Evolutionary conservation across 2,797 vertebrate species (phyloP).

Genomic region (Ctenopoma multispine): DNA sequence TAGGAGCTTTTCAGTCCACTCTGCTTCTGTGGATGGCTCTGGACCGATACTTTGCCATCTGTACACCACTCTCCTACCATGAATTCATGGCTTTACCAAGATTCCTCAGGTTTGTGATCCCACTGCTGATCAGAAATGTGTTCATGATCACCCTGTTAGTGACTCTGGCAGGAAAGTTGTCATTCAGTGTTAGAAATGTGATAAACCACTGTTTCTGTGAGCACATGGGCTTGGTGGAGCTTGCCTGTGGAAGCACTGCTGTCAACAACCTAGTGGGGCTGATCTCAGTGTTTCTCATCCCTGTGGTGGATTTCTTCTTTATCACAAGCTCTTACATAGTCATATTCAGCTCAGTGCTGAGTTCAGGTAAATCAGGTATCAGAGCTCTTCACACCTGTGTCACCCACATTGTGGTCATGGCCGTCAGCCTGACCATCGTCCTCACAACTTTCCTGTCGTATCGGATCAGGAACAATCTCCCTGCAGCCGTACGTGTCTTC

Average conservation of each 20-base stretch:
- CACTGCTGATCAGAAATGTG: constrained; percentile 54
- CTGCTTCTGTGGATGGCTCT: constrained; percentile 81
- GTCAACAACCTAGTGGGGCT: constrained; percentile 74
- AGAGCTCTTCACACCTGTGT: constrained; percentile 77
- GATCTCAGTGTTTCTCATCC: constrained; percentile 55
- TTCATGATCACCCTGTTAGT: constrained; percentile 34
- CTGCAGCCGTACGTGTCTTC: no score
- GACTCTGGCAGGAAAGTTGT: constrained; percentile 46
- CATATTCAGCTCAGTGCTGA: constrained; percentile 73
- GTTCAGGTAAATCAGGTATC: constrained; percentile 43
- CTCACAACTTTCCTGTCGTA: constrained; percentile 69
- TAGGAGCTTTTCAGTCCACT: constrained; percentile 74
- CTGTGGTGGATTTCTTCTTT: constrained; percentile 68
- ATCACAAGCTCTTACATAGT: constrained; percentile 73
- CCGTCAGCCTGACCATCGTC: constrained; percentile 47
- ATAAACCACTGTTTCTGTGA: constrained; percentile 83
- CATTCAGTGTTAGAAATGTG: constrained; percentile 50
- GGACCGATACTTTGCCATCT: constrained; percentile 79
- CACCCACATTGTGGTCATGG: constrained; percentile 78
- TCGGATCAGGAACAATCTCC: constrained; percentile 46
- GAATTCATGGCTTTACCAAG: constrained; percentile 38
- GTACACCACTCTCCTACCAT: constrained; percentile 63
- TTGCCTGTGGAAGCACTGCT: constrained; percentile 66
- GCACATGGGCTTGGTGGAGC: constrained; percentile 79
- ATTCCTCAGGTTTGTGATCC: constrained; percentile 49